Conservation (phyloP, 2,888 invertebrate species). For the Drosophila buzzatii region DNA sequence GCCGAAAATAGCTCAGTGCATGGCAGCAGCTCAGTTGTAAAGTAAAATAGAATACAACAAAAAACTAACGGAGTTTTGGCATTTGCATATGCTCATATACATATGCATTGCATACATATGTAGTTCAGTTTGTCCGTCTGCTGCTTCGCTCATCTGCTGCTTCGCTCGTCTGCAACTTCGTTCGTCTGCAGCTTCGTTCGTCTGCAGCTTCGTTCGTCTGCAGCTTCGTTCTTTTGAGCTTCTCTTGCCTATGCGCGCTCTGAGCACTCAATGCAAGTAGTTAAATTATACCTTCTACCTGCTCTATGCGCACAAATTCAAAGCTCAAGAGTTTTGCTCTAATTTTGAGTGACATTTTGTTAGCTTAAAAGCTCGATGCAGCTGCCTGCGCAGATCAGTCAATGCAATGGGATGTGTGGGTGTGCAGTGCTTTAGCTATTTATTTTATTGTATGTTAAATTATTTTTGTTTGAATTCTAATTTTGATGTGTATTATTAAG, state of each 20-base stretch:
- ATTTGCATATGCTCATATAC: not conserved
- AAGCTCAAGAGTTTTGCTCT: constrained; percentile 1
- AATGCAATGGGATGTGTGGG: not conserved
- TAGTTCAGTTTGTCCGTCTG: not conserved
- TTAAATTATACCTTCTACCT: not conserved
- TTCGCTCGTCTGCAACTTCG: not conserved
- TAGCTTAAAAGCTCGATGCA: not conserved
- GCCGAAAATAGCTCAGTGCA: not conserved
- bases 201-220: no score
- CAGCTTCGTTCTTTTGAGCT: no score
- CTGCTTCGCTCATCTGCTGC: no score
- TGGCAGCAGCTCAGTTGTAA: not conserved
- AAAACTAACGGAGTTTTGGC: not conserved
- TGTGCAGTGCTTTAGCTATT: not conserved
- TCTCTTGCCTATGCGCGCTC: not conserved
- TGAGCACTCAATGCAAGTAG: not conserved
- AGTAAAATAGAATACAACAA: not conserved
- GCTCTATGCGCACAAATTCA: not conserved
- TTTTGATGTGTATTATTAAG: not conserved
- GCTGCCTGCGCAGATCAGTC: not conserved
- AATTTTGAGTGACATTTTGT: constrained; percentile 5
- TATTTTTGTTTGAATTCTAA: not conserved
- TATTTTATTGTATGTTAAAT: not conserved
- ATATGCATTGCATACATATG: not conserved
- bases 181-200: not conserved